Base-by-base conservation (phyloP, 2,888 invertebrate genomes). In the Camptogramma bilineatum region DNA sequence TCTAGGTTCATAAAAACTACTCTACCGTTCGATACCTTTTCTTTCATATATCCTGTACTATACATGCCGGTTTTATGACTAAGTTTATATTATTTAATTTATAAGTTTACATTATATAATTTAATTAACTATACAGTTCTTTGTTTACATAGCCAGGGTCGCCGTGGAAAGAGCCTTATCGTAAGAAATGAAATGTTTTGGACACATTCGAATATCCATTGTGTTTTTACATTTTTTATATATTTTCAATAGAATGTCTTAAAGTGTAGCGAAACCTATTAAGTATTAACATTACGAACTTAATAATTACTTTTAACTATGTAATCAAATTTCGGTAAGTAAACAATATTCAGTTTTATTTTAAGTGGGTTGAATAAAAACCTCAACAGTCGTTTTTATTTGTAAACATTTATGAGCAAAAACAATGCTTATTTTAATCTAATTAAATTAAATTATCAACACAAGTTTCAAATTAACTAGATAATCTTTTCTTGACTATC, bases 81-180 rank as follows among this genome's bases (percentile, higher is more conserved):
- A 31, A 24, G 46, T 54, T 21, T 46, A 28, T 39, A 39, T 39
- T 39, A 44, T 5, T 42, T 54, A 19, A 39, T 4, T 9, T 54
- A 4, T 53, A 28, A 52, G 19, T 52, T 54, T 56, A 63, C 18
- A 46, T 52, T 56, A 34, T 56, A 52, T 62, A 62, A n/a, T n/a
- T n/a, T 55, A 57, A 69, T 47, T 71, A 77, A 55, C 75, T 82
- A 79, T 83, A 83, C 82, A 84, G 73, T 82, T 78, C 79, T 81
- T 66, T 75, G 53, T 60, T 66, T 55, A 76, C 82, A 73, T 68
- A 79, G 84, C 86, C 85, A 62, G 73, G 74, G 81, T 86, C 83
- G 78, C 78, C 82, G 81, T 82, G 17, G 17, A 21, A 28, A 51
- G 48, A 24, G 42, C 17, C 17, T 18, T 48, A 9, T 59, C 19